These are phyloP conservation scores for Toxonevra muliebris DNA, from an alignment of 2,888 invertebrate species.

Conservation along the genomic window DNA sequence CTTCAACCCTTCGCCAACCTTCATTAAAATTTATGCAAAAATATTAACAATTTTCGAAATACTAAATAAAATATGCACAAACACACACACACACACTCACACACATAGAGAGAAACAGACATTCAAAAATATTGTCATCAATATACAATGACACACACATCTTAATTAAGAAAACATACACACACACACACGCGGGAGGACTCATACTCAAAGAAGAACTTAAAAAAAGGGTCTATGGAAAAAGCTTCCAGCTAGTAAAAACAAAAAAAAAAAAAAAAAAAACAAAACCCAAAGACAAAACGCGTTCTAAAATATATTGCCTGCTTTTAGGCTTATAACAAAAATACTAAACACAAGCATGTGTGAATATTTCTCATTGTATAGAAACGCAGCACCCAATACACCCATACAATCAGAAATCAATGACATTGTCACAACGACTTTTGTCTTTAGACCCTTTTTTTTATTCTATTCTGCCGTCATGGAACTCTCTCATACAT, in stretches of 20 bases:
- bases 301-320: constrained; percentile 8
- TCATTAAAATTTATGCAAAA: constrained; percentile 35
- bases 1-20: constrained; percentile 17
- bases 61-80: constrained; percentile 3
- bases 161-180: constrained; percentile 30
- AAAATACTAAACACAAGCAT: constrained; percentile 20
- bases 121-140: constrained; percentile 25
- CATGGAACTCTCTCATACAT: not conserved
- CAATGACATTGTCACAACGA: constrained; percentile 52
- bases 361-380: constrained; percentile 3
- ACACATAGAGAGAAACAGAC: not conserved
- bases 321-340: constrained; percentile 30
- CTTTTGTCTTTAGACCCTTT: constrained; percentile 42
- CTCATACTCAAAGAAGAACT: not conserved
- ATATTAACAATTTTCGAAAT: constrained; percentile 25
- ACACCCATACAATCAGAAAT: constrained; percentile 52
- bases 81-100: constrained; percentile 14
- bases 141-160: constrained; percentile 23
- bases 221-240: not conserved
- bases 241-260: constrained; percentile 6
- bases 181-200: not conserved
- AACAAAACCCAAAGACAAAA: constrained; percentile 1
- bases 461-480: constrained; percentile 26
- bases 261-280: not conserved
- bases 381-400: constrained; percentile 4